A percentile compares a stretch with the other conserved stretches of the same genome.
phyloP scores from a whole-genome alignment of 2,113 vertebrate species.

The Ellobius talpinus region DNA sequence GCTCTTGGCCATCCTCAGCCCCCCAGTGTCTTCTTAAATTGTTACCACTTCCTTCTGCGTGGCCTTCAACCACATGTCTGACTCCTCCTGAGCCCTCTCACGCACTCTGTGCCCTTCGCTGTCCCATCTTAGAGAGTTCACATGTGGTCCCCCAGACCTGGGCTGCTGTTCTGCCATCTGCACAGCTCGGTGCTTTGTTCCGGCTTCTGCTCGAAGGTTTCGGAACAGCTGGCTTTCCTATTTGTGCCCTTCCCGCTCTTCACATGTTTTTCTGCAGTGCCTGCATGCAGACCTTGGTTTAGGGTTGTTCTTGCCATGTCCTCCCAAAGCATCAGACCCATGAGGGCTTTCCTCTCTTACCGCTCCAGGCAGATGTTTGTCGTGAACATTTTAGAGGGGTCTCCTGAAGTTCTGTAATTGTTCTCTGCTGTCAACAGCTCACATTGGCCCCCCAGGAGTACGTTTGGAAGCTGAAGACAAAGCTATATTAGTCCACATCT shows the following conservation, averaged over 20 bases:
- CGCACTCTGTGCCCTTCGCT: accelerated
- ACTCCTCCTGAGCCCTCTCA: background rate
- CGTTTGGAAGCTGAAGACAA: constrained; percentile 81
- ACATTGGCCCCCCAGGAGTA: constrained; percentile 84
- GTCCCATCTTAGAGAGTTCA: background rate
- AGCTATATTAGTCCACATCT: constrained; percentile 76
- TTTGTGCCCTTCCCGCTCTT: no score
- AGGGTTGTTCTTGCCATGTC: no score
- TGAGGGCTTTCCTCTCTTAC: background rate
- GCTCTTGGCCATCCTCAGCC: background rate
- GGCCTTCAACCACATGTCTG: background rate
- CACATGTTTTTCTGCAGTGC: background rate
- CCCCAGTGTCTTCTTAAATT: background rate
- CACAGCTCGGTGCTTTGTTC: background rate
- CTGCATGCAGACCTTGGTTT: background rate
- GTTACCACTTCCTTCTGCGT: background rate
- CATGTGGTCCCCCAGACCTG: accelerated
- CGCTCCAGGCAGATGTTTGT: background rate
- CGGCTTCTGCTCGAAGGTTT: background rate
- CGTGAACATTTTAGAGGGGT: background rate
- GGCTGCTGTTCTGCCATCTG: background rate
- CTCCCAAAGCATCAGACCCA: background rate
- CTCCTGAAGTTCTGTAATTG: background rate
- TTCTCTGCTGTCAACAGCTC: constrained; percentile 79
- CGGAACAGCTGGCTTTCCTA: background rate